Evolutionary conservation across 64 coral and sea anemone genomes (phyloP).

Genomic region (Porites australiensis): DNA sequence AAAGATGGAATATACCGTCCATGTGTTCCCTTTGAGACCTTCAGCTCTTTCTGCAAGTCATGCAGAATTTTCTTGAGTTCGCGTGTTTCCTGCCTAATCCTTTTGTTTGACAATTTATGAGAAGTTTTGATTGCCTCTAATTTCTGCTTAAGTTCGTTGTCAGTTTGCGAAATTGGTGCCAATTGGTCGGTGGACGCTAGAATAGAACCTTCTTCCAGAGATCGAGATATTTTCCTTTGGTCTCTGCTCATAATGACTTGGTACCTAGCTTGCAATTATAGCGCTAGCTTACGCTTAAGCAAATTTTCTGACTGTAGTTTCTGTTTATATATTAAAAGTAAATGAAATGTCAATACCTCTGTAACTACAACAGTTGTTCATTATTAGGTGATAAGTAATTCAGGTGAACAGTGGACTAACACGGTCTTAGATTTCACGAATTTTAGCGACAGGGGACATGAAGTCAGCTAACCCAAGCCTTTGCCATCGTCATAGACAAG

Average conservation of each 20-base stretch:
- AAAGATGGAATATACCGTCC: slow-evolving; percentile 65
- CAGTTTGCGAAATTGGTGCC: slow-evolving; percentile 45
- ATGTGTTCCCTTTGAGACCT: slow-evolving; percentile 54
- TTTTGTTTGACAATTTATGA: slow-evolving; percentile 79
- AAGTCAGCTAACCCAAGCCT: neutral
- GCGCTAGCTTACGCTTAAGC: neutral
- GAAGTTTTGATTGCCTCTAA: slow-evolving; percentile 88
- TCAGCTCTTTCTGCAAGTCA: slow-evolving; percentile 68
- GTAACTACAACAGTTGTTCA: slow-evolving; percentile 11
- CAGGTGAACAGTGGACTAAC: neutral
- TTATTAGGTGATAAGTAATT: neutral
- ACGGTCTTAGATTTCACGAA: neutral
- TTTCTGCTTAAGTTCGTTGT: slow-evolving; percentile 83
- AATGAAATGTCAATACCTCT: neutral
- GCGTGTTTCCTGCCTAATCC: slow-evolving; percentile 70
- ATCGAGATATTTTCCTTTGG: slow-evolving; percentile 54
- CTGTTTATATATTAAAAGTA: neutral
- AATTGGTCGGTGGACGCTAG: slow-evolving; percentile 7
- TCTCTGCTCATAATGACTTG: slow-evolving; percentile 50
- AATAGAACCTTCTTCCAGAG: neutral
- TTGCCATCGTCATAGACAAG: neutral
- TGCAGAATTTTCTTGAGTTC: slow-evolving; percentile 79
- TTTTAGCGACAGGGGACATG: neutral
- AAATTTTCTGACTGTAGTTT: neutral
- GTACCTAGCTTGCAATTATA: neutral